Conservation (phyloP, 2,888 invertebrate genomes). For the Gymnocheta viridis region DNA sequence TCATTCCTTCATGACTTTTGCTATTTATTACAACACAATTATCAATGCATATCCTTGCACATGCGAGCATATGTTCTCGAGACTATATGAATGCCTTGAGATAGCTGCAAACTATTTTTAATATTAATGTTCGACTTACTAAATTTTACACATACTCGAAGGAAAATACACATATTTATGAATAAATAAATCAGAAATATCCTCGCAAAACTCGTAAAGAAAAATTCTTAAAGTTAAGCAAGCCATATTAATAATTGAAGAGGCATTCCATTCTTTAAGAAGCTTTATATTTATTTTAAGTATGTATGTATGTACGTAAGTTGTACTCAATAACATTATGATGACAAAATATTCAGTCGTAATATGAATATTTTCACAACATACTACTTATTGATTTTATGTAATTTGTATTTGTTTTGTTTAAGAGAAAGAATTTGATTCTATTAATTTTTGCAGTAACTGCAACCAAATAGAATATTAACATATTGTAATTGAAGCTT, state of each 20-base stretch:
- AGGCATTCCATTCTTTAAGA: background rate
- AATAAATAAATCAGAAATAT: constrained; percentile 14
- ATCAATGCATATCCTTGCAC: background rate
- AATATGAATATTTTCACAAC: no score
- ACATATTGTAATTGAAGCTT: no score
- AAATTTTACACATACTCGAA: background rate
- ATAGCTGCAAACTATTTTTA: constrained; percentile 28
- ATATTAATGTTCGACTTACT: constrained; percentile 7
- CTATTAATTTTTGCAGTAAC: no score
- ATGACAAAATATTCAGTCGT: no score
- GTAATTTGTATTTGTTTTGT: no score
- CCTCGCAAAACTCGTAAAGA: background rate
- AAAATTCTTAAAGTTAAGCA: background rate
- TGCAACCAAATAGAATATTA: no score
- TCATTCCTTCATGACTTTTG: background rate
- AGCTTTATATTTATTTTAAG: background rate
- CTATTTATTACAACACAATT: background rate
- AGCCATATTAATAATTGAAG: background rate
- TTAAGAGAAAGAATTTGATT: no score
- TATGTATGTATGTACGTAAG: no score
- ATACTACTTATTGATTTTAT: no score
- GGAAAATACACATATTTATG: background rate
- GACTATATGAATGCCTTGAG: background rate
- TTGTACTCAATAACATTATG: no score
- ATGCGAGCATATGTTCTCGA: background rate